Evolutionary conservation across 2,797 vertebrate genomes (phyloP).

Genomic region (Oryzias dopingdopingensis): DNA sequence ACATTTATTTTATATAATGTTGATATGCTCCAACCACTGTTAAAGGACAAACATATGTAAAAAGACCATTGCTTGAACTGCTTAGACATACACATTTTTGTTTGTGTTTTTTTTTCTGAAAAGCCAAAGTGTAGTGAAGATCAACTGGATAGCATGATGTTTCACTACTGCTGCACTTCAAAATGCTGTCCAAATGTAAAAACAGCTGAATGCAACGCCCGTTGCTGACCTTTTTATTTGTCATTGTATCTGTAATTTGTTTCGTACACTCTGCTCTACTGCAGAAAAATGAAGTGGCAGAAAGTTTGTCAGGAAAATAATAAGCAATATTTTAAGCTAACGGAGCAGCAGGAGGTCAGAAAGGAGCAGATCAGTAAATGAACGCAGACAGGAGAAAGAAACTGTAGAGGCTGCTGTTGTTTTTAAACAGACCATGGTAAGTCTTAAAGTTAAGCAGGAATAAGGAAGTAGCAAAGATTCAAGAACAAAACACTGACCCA

Average conservation of each 20-base stretch:
- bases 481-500: conserved; percentile 10
- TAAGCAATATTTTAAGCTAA: conserved; percentile 2
- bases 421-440: conserved; percentile 21
- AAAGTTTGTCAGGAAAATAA: conserved; percentile 11
- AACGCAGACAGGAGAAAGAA: conserved; percentile 7
- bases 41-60: too few species aligned
- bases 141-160: too few species aligned
- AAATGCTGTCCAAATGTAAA: conserved; percentile 4
- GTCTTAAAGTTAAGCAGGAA: conserved; percentile 28
- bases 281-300: conserved; percentile 4
- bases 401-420: conserved; percentile 33
- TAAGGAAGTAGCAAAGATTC: conserved; percentile 49
- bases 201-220: neutral
- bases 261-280: conserved; percentile 1
- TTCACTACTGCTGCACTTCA: conserved; percentile 1
- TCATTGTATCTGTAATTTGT: neutral
- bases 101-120: too few species aligned
- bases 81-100: too few species aligned
- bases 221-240: conserved; percentile 1
- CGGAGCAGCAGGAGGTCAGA: neutral
- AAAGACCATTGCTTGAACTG: too few species aligned
- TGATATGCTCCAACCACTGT: too few species aligned
- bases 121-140: too few species aligned
- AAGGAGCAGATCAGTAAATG: conserved; percentile 13
- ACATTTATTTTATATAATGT: too few species aligned